These are phyloP conservation scores for Platysternon megacephalum DNA, from an alignment of 2,113 vertebrate genomes.

Conservation along the genomic window DNA sequence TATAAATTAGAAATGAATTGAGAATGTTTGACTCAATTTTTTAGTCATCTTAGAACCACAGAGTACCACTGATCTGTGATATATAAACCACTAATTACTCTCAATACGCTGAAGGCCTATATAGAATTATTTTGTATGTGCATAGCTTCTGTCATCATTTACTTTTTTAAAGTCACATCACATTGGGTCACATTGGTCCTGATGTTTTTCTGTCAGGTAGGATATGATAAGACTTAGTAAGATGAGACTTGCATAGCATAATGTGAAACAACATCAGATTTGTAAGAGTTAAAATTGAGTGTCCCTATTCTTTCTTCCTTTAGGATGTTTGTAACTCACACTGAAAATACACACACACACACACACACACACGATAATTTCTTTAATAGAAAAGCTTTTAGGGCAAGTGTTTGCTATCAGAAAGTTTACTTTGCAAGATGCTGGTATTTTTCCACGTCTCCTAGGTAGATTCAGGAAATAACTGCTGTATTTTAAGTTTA, in stretches of 20 bases:
- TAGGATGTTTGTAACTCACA: background rate
- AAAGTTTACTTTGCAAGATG: slow-evolving; percentile 23
- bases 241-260: background rate
- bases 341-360: background rate
- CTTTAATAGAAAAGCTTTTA: slow-evolving; percentile 39
- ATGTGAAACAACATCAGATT: slow-evolving; percentile 2
- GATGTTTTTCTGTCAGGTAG: background rate
- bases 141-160: slow-evolving; percentile 18
- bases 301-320: background rate
- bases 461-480: background rate
- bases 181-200: slow-evolving; percentile 49
- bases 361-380: background rate
- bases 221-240: background rate
- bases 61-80: background rate
- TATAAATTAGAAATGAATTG: slow-evolving; percentile 76
- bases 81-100: slow-evolving; percentile 50
- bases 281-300: background rate
- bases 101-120: background rate
- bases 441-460: slow-evolving; percentile 24
- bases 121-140: slow-evolving; percentile 1
- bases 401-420: background rate
- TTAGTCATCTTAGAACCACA: slow-evolving; percentile 8
- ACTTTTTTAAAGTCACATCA: slow-evolving; percentile 44
- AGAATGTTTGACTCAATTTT: slow-evolving; percentile 71
- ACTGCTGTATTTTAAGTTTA: background rate